Percentiles rank a stretch among this genome's conserved stretches.
phyloP scores from a whole-genome alignment of 2,888 invertebrate genomes.

The Leucoptera coffeella region DNA sequence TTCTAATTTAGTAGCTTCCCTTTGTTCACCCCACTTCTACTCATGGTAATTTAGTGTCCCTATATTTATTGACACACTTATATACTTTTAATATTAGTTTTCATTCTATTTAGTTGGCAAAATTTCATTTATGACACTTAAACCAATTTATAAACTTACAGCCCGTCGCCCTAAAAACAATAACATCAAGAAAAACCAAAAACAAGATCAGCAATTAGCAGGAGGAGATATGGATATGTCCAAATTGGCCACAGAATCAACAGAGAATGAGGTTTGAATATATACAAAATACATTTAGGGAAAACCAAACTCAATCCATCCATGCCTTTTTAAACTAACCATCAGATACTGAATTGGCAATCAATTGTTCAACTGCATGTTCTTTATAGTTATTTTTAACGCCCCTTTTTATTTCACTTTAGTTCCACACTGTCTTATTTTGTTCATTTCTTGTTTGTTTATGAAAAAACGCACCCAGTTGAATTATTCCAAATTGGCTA shows the following conservation, averaged over 20 bases:
- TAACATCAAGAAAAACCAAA: conserved; percentile 53
- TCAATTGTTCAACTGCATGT: neutral
- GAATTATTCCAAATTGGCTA: conserved; percentile 14
- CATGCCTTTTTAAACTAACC: conserved; percentile 31
- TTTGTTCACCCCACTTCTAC: no score
- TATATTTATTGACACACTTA: no score
- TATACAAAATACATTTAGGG: no score
- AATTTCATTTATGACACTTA: no score
- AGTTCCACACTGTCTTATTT: conserved; percentile 1
- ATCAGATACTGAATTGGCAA: neutral
- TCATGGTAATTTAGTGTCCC: no score
- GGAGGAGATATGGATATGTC: conserved; percentile 56
- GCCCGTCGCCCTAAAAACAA: conserved; percentile 51
- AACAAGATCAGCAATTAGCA: conserved; percentile 21
- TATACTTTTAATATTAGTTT: conserved; percentile 1
- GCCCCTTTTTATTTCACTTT: neutral
- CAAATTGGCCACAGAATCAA: conserved; percentile 67
- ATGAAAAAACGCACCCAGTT: conserved; percentile 27
- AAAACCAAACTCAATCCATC: conserved; percentile 24
- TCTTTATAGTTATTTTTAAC: neutral
- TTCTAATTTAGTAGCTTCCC: neutral
- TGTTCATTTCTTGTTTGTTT: conserved; percentile 7
- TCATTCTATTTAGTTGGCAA: no score
- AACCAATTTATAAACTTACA: no score
- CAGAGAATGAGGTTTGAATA: conserved; percentile 70